Base-by-base conservation (phyloP, 2,888 invertebrate genomes). In the Trissolcus japonicus region DNA sequence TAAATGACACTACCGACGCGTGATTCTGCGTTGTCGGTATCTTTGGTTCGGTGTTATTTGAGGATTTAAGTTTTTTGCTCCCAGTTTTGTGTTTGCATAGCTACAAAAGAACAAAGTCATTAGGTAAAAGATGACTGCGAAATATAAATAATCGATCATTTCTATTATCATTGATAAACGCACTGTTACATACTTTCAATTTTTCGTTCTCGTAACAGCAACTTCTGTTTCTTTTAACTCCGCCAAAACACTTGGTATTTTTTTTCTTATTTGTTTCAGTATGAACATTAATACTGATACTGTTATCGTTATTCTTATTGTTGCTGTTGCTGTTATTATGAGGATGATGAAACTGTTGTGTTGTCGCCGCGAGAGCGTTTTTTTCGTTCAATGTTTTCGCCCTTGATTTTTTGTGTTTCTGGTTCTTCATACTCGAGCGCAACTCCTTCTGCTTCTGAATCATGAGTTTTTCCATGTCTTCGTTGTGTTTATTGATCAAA, bases 391-490 rank as follows among this genome's bases (percentile, higher is more conserved):
- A 74, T 0, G 89, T 88, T 69, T 91, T 91, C 63, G 90, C 90
- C 1, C 90, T 84, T 0, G 90, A 90, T 46, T 91, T 91, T 59
- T 90, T 91, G 80, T 90, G 90, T 80, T 91, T 91, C 55, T 90
- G 86, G 62, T 89, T 91, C 81, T 90, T 91, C 3, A 86, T 89
- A 13, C 89, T 90, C 0, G 90, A 90, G 9, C 94, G 90, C 2
- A 90, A 90, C 76, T 94, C 93, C 0, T 93, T 91, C 81, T 95
- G 94, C 72, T 91, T 92, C 83, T 94, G 94, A 0, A 94, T 90
- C 91, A 96, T 91, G 57, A 92, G 91, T 82, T 94, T 95, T 85
- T 95, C 95, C 96, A 96, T 96, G 73, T 94, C 93, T 78, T 92
- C 91, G 82, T 95, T 96, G 86, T 96, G 96, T 83, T 90, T 91